phyloP scores from a whole-genome alignment of 2,797 vertebrate genomes.

The Chromobotia macracanthus region DNA sequence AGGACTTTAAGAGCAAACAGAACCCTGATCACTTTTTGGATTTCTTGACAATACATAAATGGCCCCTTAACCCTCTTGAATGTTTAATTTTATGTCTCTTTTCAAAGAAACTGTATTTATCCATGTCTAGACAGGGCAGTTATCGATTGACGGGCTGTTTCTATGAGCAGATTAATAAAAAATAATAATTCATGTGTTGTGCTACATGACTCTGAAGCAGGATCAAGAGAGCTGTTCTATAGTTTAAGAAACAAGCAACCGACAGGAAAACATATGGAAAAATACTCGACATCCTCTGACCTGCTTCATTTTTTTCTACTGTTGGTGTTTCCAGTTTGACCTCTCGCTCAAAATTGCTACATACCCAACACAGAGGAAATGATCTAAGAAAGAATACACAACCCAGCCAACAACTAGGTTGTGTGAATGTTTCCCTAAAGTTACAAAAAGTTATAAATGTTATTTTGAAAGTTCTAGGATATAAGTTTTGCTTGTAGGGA shows the following conservation, averaged over 20 bases:
- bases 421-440: too few species aligned
- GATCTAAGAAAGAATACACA: too few species aligned
- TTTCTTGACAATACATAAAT: slow-evolving; percentile 39
- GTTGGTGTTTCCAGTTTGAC: slow-evolving; percentile 56
- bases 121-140: slow-evolving; percentile 46
- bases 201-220: slow-evolving; percentile 13
- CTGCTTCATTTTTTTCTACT: slow-evolving; percentile 53
- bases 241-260: too few species aligned
- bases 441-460: background rate
- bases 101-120: slow-evolving; percentile 26
- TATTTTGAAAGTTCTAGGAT: too few species aligned
- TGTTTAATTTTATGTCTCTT: background rate
- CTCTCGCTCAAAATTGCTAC: slow-evolving; percentile 43
- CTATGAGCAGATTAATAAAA: slow-evolving; percentile 23
- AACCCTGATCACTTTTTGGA: slow-evolving; percentile 40
- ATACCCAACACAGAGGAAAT: slow-evolving; percentile 54
- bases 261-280: slow-evolving; percentile 53
- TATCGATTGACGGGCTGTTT: slow-evolving; percentile 20
- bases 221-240: slow-evolving; percentile 43
- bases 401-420: too few species aligned
- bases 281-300: slow-evolving; percentile 54
- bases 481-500: background rate
- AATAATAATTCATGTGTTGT: slow-evolving; percentile 48
- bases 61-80: background rate
- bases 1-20: slow-evolving; percentile 51